A percentile compares a stretch with the other conserved stretches of the same genome.
Conservation (phyloP, 2,888 invertebrate species). For the Galerucella pusilla region DNA sequence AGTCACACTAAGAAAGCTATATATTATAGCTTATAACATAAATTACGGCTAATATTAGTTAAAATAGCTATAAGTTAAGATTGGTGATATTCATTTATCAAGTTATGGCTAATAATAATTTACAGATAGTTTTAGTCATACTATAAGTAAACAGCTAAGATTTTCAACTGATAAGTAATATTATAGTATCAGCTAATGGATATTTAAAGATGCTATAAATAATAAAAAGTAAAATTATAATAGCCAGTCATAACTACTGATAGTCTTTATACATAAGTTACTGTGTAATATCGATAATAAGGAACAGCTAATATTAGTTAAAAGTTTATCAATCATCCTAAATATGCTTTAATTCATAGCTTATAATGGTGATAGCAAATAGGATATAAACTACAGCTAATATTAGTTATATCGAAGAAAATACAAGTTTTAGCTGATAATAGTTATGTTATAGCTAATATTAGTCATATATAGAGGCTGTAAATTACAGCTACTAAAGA, state of each 20-base stretch:
- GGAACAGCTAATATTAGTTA: too few species aligned
- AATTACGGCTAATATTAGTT: neutral
- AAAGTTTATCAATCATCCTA: too few species aligned
- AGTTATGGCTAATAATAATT: neutral
- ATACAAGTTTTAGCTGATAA: neutral
- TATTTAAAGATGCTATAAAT: too few species aligned
- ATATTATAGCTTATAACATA: neutral
- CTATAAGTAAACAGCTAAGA: too few species aligned
- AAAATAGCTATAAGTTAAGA: neutral
- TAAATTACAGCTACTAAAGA: conserved; percentile 13
- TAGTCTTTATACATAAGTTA: too few species aligned
- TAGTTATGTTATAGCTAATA: neutral
- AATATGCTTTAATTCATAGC: neutral
- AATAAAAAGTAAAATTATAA: too few species aligned
- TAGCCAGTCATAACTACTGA: too few species aligned
- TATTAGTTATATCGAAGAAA: neutral
- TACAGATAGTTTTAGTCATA: neutral
- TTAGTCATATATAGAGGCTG: conserved; percentile 7
- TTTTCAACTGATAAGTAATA: too few species aligned
- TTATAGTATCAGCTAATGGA: too few species aligned
- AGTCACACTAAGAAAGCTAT: neutral
- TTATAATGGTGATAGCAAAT: neutral
- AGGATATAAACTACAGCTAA: neutral
- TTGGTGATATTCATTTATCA: neutral
- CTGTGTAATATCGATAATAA: too few species aligned